phyloP scores from a whole-genome alignment of 2,888 invertebrate genomes.

The Aspidiotus destructor region DNA sequence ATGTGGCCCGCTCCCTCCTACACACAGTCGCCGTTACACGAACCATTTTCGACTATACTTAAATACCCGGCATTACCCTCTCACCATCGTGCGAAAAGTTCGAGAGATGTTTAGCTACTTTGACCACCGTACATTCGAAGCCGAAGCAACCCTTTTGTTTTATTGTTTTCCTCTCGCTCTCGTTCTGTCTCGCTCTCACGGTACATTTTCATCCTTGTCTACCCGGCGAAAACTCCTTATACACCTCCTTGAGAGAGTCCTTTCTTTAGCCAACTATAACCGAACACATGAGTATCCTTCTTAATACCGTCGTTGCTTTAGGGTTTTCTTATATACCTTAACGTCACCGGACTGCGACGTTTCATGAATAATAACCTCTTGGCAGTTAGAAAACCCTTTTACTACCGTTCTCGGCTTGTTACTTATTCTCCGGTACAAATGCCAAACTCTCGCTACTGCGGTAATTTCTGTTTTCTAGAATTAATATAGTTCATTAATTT shows the following conservation, averaged over 20 bases:
- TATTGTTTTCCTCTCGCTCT: slow-evolving; percentile 28
- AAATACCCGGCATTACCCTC: slow-evolving; percentile 34
- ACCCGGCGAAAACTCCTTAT: slow-evolving; percentile 22
- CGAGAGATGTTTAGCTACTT: slow-evolving; percentile 32
- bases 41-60: slow-evolving; percentile 35
- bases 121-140: slow-evolving; percentile 32
- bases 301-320: slow-evolving; percentile 32
- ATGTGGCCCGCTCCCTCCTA: slow-evolving; percentile 16
- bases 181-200: neutral
- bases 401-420: slow-evolving; percentile 26
- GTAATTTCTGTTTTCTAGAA: slow-evolving; percentile 30
- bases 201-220: slow-evolving; percentile 24
- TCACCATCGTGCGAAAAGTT: slow-evolving; percentile 25
- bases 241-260: slow-evolving; percentile 27
- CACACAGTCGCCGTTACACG: slow-evolving; percentile 27
- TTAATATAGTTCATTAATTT: slow-evolving; percentile 32
- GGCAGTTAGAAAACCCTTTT: slow-evolving; percentile 27
- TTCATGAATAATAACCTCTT: slow-evolving; percentile 33
- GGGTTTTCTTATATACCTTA: slow-evolving; percentile 30
- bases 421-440: slow-evolving; percentile 30
- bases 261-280: slow-evolving; percentile 29
- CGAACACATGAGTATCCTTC: slow-evolving; percentile 33
- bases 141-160: slow-evolving; percentile 29
- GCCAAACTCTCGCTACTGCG: slow-evolving; percentile 29
- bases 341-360: slow-evolving; percentile 33